Percentiles rank a stretch among this genome's conserved stretches.
phyloP scores from a whole-genome alignment of 1,140 invertebrate species.

The Diplogasteroides magnus region DNA sequence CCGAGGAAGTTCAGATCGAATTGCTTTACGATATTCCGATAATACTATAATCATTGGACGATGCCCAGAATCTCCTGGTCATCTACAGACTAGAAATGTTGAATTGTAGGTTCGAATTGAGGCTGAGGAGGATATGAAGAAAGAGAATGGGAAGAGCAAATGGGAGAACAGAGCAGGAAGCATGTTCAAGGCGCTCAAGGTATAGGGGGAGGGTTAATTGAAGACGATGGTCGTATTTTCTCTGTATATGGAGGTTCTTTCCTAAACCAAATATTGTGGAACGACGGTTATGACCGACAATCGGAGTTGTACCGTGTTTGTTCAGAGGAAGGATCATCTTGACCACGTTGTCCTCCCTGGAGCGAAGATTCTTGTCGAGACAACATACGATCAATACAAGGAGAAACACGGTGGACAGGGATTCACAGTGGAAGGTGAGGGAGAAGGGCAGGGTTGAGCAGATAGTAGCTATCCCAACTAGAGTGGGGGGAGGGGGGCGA shows the following conservation, averaged over 20 bases:
- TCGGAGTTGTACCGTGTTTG: neutral
- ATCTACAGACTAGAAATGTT: neutral
- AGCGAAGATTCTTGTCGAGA: neutral
- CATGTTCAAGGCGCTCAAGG: neutral
- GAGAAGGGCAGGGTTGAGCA: neutral
- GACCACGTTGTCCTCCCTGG: neutral
- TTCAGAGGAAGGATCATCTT: neutral
- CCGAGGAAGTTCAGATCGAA: neutral
- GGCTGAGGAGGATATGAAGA: neutral
- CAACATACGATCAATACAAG: neutral
- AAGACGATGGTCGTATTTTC: neutral
- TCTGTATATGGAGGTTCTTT: no score
- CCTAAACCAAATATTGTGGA: neutral
- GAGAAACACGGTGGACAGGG: neutral
- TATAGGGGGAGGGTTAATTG: neutral
- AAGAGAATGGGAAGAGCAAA: neutral
- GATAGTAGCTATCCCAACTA: neutral
- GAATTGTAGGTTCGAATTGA: neutral
- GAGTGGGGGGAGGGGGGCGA: neutral
- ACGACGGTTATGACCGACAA: neutral
- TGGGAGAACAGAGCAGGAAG: neutral
- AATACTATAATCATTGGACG: neutral
- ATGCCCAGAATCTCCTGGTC: neutral
- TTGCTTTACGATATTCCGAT: neutral
- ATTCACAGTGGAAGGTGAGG: neutral